phyloP scores from a whole-genome alignment of 2,797 vertebrate genomes.

The Manis crassicaudata region DNA sequence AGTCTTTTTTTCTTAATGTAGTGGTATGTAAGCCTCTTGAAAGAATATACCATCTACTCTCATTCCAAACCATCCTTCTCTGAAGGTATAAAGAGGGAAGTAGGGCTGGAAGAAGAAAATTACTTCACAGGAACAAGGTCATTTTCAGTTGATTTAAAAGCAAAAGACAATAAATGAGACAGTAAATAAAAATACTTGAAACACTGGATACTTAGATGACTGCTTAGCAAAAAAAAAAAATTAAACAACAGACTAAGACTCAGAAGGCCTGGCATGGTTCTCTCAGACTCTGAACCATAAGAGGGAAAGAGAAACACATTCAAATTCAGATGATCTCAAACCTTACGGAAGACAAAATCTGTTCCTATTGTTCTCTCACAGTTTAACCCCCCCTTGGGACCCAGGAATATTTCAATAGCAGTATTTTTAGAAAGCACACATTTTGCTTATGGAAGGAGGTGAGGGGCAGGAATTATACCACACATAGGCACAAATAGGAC shows the following conservation, averaged over 20 bases:
- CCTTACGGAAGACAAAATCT: background rate
- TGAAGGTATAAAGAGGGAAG: background rate
- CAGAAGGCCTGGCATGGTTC: background rate
- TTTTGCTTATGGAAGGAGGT: background rate
- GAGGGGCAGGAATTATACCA: background rate
- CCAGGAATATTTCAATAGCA: constrained; percentile 39
- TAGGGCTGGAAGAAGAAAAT: background rate
- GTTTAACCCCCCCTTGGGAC: background rate
- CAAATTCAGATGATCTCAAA: constrained; percentile 9
- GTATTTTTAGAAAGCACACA: constrained; percentile 29
- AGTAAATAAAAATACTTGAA: background rate
- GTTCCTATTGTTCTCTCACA: constrained; percentile 55
- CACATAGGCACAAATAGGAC: background rate
- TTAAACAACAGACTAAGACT: background rate
- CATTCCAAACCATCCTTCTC: constrained; percentile 7
- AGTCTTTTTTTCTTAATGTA: background rate
- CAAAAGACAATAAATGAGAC: background rate
- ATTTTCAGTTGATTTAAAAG: constrained; percentile 42
- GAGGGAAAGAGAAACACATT: constrained; percentile 16
- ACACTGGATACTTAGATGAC: background rate
- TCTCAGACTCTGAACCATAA: background rate
- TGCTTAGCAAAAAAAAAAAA: background rate
- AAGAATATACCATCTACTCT: background rate
- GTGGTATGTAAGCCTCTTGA: background rate
- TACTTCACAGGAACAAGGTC: background rate